Conservation (phyloP, 2,113 vertebrate species). For the Cyprinus carpio region DNA sequence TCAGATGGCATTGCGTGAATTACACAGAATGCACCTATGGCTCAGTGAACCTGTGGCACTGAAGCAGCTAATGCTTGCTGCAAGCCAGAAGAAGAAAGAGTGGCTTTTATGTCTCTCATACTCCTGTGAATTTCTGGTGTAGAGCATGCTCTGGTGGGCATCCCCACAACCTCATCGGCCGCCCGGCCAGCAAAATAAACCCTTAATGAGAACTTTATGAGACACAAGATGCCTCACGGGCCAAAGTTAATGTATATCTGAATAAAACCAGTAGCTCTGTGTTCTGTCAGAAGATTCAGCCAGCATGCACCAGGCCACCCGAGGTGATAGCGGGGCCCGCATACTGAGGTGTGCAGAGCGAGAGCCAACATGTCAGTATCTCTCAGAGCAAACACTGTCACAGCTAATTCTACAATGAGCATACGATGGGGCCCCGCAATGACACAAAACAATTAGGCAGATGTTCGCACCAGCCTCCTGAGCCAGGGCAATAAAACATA, state of each 20-base stretch:
- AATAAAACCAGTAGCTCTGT: constrained; percentile 46
- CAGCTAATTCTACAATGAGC: constrained; percentile 53
- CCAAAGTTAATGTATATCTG: constrained; percentile 42
- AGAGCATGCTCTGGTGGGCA: constrained; percentile 40
- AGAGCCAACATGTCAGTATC: constrained; percentile 19
- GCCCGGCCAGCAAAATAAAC: constrained; percentile 39
- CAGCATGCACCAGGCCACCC: constrained; percentile 34
- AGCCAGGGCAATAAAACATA: constrained; percentile 49
- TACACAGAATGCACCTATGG: constrained; percentile 40
- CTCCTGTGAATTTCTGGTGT: constrained; percentile 29
- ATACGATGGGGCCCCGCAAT: constrained; percentile 29
- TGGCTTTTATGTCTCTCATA: constrained; percentile 34
- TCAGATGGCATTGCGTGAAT: constrained; percentile 30
- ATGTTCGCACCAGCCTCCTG: constrained; percentile 45
- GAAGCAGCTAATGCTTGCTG: constrained; percentile 38
- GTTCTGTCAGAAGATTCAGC: constrained; percentile 23
- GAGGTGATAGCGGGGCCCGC: constrained; percentile 37
- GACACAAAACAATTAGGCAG: constrained; percentile 57
- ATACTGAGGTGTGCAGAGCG: constrained; percentile 39
- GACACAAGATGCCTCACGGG: constrained; percentile 41
- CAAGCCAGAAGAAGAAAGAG: constrained; percentile 37
- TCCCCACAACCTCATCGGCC: constrained; percentile 46
- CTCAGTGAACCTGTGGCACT: constrained; percentile 40
- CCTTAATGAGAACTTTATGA: constrained; percentile 51
- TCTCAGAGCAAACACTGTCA: constrained; percentile 53